Evolutionary conservation across 2,888 invertebrate species (phyloP).

Genomic region (Epinotia brunnichana): DNA sequence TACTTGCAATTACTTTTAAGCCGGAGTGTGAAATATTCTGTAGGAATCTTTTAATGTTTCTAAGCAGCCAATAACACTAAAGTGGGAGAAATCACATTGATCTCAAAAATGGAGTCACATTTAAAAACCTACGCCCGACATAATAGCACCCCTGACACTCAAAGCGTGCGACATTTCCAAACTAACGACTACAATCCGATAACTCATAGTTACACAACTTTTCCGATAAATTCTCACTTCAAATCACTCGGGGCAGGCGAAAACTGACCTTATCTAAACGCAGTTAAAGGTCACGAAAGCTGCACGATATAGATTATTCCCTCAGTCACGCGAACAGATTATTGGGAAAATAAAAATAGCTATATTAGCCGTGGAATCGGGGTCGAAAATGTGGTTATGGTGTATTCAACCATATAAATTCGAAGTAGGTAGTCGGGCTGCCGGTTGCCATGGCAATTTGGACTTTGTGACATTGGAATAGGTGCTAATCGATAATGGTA

Average conservation of each 20-base stretch:
- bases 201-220: constrained; percentile 50
- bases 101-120: background rate
- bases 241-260: constrained; percentile 41
- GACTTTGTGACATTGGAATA: constrained; percentile 22
- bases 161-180: constrained; percentile 61
- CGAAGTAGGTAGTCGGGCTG: constrained; percentile 3
- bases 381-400: constrained; percentile 62
- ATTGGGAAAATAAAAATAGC: constrained; percentile 67
- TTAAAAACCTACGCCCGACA: constrained; percentile 3
- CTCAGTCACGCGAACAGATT: constrained; percentile 64
- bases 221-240: constrained; percentile 52
- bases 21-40: background rate
- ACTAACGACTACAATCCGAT: constrained; percentile 55
- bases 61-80: background rate
- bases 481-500: constrained; percentile 1
- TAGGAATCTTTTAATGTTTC: background rate
- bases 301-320: constrained; percentile 49
- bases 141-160: constrained; percentile 53
- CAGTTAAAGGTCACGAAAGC: constrained; percentile 48
- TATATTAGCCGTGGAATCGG: constrained; percentile 66
- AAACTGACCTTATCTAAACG: constrained; percentile 49
- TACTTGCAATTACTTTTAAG: background rate
- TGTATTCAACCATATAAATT: constrained; percentile 58
- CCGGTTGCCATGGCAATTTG: constrained; percentile 14
- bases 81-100: background rate